phyloP scores from a whole-genome alignment of 2,113 vertebrate species.

The Pao palembangensis region DNA sequence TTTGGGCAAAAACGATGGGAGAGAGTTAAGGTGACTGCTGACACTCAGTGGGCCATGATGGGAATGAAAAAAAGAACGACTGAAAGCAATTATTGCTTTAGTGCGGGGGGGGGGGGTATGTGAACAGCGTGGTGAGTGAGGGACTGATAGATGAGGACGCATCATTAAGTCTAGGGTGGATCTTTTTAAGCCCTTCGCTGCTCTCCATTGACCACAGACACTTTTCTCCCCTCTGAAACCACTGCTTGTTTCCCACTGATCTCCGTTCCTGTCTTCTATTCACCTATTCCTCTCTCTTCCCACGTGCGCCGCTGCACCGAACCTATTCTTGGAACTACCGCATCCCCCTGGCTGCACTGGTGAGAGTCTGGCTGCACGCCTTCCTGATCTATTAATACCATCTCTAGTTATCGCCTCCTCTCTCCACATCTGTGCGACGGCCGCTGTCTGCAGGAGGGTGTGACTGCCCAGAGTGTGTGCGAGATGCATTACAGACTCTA shows the following conservation, averaged over 20 bases:
- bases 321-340: constrained; percentile 62
- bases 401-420: constrained; percentile 59
- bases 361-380: constrained; percentile 24
- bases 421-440: constrained; percentile 65
- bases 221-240: constrained; percentile 1
- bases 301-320: constrained; percentile 21
- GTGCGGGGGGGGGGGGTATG: too few relatives aligned
- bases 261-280: constrained; percentile 52
- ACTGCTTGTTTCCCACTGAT: constrained; percentile 29
- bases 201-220: background rate
- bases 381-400: constrained; percentile 66
- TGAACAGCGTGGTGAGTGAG: constrained; percentile 22
- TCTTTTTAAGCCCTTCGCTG: background rate
- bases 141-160: constrained; percentile 33
- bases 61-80: constrained; percentile 9
- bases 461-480: constrained; percentile 29
- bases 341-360: constrained; percentile 42
- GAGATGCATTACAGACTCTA: constrained; percentile 41
- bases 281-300: constrained; percentile 31
- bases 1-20: constrained; percentile 11
- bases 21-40: constrained; percentile 5
- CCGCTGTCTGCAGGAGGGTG: constrained; percentile 48
- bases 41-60: constrained; percentile 4
- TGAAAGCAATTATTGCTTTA: background rate
- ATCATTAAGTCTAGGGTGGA: constrained; percentile 18